Base-by-base conservation (phyloP, 1,140 invertebrate species). In the Drosophila hydei region DNA sequence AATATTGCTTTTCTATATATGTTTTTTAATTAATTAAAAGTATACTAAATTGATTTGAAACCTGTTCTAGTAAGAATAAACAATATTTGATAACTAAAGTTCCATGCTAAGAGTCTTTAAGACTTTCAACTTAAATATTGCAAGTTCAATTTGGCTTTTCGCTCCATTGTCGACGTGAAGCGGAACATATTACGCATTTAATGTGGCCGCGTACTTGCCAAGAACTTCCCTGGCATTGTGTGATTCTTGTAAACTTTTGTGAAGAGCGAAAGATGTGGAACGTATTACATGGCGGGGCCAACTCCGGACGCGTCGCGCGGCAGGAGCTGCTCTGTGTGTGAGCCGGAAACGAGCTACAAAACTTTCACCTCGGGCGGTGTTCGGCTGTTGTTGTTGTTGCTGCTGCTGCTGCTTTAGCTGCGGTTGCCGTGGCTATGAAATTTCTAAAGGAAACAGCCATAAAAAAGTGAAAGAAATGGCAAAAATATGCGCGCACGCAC, bases 151-250 rank as follows among this genome's bases (percentile, higher is more conserved):
- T 42, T 11, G 11, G 23, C 9, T 6, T 16, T 43, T 21, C 0
- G 23, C 21, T 25, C 83, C 75, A 81, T 70, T 45, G 83, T 69
- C 78, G 70, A 78, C 76, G 55, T 52, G 60, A 72, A 80, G 72
- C 83, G 78, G 75, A 87, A 87, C 83, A 78, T 87, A 87, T 87
- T 87, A 87, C 81, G 83, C 79, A 75, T 81, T 87, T 88, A 87
- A 85, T 85, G 83, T 79, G 74, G 74, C 76, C 81, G 77, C 81
- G 81, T 87, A 77, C 77, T 80, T 85, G 58, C 55, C 19, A 77
- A 72, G 61, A 81, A 77, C 75, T 80, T 80, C 55, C 54, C 67
- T 61, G 54, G 18, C 50, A 51, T 61, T 76, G 51, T 70, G 64
- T 64, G 54, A 61, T 45, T 85, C 75, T 80, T 85, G 81, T 77